A percentile compares a stretch with the other conserved stretches of the same genome.
phyloP scores from a whole-genome alignment of 2,113 vertebrate species.

The Archilochus colubris region DNA sequence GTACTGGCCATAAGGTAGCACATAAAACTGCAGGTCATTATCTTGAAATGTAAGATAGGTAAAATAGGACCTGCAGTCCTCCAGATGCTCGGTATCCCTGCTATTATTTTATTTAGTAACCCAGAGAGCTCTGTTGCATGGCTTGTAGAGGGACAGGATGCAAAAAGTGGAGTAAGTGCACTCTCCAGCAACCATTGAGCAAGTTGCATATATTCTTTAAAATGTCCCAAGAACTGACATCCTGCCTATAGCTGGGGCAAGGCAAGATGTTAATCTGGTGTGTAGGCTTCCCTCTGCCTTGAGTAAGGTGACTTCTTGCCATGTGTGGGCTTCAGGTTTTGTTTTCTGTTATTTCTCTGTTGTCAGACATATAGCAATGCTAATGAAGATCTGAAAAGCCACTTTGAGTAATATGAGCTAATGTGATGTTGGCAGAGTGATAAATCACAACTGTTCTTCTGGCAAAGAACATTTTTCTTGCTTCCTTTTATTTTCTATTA shows the following conservation, averaged over 20 bases:
- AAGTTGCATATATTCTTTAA: not conserved
- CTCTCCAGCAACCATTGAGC: not conserved
- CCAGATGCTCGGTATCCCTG: not conserved
- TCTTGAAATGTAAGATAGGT: not conserved
- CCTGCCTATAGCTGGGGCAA: not conserved
- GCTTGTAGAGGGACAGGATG: not conserved
- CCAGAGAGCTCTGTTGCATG: not conserved
- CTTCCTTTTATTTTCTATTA: constrained; percentile 41
- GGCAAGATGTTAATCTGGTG: not conserved
- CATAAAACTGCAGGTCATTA: not conserved
- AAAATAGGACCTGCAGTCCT: not conserved
- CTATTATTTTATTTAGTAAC: not conserved
- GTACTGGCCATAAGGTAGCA: not conserved
- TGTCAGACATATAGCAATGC: not conserved
- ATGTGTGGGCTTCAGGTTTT: not conserved
- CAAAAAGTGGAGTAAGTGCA: not conserved
- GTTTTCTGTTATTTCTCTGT: not conserved
- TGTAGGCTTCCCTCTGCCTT: not conserved
- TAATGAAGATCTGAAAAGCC: not conserved
- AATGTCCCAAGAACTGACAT: not conserved
- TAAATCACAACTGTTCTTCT: constrained; percentile 32
- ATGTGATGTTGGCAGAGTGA: constrained; percentile 18
- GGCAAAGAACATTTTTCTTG: constrained; percentile 2
- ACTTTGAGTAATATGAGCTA: not conserved
- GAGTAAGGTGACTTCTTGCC: not conserved